These are phyloP conservation scores for Bucorvus abyssinicus DNA, from an alignment of 2,797 vertebrate species.

Conservation along the genomic window DNA sequence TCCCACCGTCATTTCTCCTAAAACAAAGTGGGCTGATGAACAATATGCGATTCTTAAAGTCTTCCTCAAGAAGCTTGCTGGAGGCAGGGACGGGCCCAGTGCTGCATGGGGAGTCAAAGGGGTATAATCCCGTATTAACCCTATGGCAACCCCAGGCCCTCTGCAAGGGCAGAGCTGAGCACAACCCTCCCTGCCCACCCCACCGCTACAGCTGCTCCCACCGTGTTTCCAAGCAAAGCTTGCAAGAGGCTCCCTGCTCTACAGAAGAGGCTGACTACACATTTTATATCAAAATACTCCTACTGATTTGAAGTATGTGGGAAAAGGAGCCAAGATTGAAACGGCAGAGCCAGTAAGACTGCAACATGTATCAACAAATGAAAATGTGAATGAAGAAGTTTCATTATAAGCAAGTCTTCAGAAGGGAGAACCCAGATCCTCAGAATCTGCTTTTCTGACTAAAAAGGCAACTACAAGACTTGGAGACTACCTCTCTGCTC, in stretches of 20 bases:
- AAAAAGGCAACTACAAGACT: neutral
- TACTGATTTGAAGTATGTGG: neutral
- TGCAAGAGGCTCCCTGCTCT: neutral
- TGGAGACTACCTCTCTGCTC: neutral
- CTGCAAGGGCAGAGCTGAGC: neutral
- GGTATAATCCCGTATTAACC: neutral
- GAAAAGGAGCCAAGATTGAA: neutral
- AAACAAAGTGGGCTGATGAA: neutral
- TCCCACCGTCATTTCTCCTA: neutral
- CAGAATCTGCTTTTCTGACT: neutral
- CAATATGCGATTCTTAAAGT: fast-evolving
- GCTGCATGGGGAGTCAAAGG: fast-evolving
- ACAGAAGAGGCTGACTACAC: neutral
- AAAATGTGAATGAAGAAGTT: conserved; percentile 33
- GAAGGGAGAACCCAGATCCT: neutral
- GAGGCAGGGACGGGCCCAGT: neutral
- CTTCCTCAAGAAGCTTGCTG: neutral
- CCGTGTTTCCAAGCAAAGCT: neutral
- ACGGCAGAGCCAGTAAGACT: neutral
- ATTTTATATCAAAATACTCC: conserved; percentile 2
- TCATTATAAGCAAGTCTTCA: neutral
- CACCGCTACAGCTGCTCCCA: fast-evolving
- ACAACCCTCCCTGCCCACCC: neutral
- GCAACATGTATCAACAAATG: neutral
- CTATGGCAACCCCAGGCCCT: neutral